Percentiles rank a stretch among this genome's conserved stretches.
Evolutionary conservation across 2,797 vertebrate species (phyloP).

Genomic region (Lepus oiostolus): DNA sequence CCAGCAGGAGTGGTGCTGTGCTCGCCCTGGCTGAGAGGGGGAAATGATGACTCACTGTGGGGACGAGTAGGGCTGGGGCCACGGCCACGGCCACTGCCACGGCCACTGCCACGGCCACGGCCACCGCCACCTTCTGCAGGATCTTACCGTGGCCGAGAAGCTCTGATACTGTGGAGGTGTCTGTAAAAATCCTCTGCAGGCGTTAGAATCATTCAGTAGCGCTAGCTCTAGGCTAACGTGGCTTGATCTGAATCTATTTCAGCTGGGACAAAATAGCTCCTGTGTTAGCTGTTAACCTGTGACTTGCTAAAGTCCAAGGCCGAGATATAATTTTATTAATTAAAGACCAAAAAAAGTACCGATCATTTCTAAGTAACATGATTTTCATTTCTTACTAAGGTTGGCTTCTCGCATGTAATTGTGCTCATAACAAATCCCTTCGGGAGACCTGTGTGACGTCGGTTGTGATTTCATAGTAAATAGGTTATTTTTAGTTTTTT

Average conservation of each 20-base stretch:
- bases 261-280: background rate
- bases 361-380: background rate
- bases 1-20: background rate
- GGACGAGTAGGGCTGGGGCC: too few species aligned
- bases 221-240: background rate
- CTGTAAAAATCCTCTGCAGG: background rate
- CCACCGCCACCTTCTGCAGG: accelerated
- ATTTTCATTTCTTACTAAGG: conserved; percentile 33
- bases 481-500: background rate
- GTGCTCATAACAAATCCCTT: background rate
- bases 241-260: background rate
- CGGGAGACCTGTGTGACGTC: background rate
- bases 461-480: conserved; percentile 56
- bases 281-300: background rate
- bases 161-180: background rate
- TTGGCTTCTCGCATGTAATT: background rate
- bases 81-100: too few species aligned
- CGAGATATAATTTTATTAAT: background rate
- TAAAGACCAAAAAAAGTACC: background rate
- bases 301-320: background rate
- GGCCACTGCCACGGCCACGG: too few species aligned
- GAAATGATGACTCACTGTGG: background rate
- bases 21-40: background rate
- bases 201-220: background rate
- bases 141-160: background rate